phyloP scores from a whole-genome alignment of 2,113 vertebrate species.

The Carollia perspicillata region DNA sequence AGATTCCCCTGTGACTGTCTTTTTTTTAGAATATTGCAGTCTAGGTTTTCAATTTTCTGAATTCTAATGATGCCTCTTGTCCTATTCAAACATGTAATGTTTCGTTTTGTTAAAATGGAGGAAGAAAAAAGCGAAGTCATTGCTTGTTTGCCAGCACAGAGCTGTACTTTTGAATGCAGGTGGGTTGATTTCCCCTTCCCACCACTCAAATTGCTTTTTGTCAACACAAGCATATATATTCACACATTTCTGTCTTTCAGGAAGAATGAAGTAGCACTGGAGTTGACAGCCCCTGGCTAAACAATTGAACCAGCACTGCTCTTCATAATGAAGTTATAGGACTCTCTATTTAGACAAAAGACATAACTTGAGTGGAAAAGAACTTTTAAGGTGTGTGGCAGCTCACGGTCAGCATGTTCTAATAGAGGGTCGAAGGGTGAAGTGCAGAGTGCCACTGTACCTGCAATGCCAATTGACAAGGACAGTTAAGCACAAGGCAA shows the following conservation, averaged over 20 bases:
- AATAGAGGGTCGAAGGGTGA: neutral
- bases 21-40: slow-evolving; percentile 55
- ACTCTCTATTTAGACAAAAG: neutral
- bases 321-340: neutral
- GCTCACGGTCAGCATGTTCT: neutral
- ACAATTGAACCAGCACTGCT: neutral
- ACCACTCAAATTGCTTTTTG: slow-evolving; percentile 5
- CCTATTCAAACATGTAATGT: slow-evolving; percentile 69
- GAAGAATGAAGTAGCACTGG: neutral
- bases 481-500: slow-evolving; percentile 34
- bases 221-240: slow-evolving; percentile 44
- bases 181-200: neutral
- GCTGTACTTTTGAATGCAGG: slow-evolving; percentile 31
- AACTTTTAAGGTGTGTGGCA: neutral
- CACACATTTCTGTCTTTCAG: slow-evolving; percentile 55
- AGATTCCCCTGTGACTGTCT: slow-evolving; percentile 69
- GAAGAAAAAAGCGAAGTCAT: neutral
- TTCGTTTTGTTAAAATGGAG: slow-evolving; percentile 66
- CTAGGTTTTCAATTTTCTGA: slow-evolving; percentile 79
- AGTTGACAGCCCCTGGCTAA: neutral
- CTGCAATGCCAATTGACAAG: slow-evolving; percentile 26
- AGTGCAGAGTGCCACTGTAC: neutral
- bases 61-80: slow-evolving; percentile 64
- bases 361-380: neutral
- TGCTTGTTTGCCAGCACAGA: slow-evolving; percentile 49